Conservation (phyloP, 2,113 vertebrate species). For the Pomatostomus ruficeps region DNA sequence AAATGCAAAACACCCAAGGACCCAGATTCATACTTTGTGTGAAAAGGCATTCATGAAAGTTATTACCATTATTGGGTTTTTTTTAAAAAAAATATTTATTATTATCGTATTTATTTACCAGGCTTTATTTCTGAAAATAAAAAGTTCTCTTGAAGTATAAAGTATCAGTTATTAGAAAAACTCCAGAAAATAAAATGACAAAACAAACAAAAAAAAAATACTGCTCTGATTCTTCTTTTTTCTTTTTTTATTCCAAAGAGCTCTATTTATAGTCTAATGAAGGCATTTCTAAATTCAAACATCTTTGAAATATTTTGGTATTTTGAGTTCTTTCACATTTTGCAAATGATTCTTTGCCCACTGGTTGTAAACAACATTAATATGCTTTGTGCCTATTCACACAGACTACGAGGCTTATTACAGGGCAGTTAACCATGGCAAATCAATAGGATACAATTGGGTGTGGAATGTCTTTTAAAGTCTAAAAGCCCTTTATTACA, state of each 20-base stretch:
- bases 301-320: neutral
- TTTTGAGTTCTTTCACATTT: neutral
- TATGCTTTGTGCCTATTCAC: neutral
- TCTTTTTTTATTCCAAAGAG: neutral
- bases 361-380: neutral
- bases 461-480: slow-evolving; percentile 7
- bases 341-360: neutral
- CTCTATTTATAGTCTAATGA: neutral
- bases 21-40: neutral
- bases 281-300: neutral
- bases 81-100: neutral
- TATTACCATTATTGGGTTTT: accelerated
- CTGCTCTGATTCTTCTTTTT: neutral
- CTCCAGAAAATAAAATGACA: neutral
- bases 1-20: neutral
- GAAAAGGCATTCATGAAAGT: neutral
- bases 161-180: neutral
- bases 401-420: neutral
- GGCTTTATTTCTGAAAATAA: neutral
- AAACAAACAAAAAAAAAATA: neutral
- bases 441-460: slow-evolving; percentile 44
- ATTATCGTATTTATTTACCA: neutral
- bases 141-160: neutral
- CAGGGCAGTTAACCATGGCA: slow-evolving; percentile 20
- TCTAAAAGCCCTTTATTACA: neutral